Base-by-base conservation (phyloP, 2,888 invertebrate genomes). In the Caenorhabditis sp. region DNA sequence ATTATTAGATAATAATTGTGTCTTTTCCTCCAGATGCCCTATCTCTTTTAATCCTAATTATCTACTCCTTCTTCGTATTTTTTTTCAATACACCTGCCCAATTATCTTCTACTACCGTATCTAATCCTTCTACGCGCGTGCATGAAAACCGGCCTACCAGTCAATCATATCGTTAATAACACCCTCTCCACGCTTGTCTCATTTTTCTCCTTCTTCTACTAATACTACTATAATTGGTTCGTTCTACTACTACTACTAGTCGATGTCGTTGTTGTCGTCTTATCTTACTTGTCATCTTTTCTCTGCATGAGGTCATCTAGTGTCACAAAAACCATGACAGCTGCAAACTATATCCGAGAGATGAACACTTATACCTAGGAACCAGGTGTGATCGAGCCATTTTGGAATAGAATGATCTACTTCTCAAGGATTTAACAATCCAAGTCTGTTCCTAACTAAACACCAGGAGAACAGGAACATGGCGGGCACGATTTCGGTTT, bases 81-180 rank as follows among this genome's bases (percentile, higher is more conserved):
- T 10, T 17, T 17, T 43, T 43, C 17, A 12, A 10, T 43, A 17
- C 43, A 43, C 43, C 43, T 43, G 43, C 43, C 43, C 43, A 43
- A 43, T 43, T 43, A 43, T 43, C 43, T n/a, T n/a, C n/a, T 31
- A 31, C 31, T 43, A 43, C 43, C 43, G 43, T 43, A 43, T 43
- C 43, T 43, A 43, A 43, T 43, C 43, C 43, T 10, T 17, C 14
- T 43, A 17, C 43, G 14, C 43, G 14, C 43, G 43, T 17, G 43
- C 14, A n/a, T 1, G 5, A 23, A 55, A 26, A 55, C 55, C 55
- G 17, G 26, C 27, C 27, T 23, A n/a, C 24, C 17, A 55, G 55
- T 55, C 55, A 21, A 55, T 55, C 24, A 21, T 55, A 55, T 55
- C 55, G 55, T 55, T 55, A 55, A 55, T 55, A 55, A 55, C 27